These are phyloP conservation scores for Lamprologus ornatipinnis DNA, from an alignment of 2,113 vertebrate species.

Conservation along the genomic window DNA sequence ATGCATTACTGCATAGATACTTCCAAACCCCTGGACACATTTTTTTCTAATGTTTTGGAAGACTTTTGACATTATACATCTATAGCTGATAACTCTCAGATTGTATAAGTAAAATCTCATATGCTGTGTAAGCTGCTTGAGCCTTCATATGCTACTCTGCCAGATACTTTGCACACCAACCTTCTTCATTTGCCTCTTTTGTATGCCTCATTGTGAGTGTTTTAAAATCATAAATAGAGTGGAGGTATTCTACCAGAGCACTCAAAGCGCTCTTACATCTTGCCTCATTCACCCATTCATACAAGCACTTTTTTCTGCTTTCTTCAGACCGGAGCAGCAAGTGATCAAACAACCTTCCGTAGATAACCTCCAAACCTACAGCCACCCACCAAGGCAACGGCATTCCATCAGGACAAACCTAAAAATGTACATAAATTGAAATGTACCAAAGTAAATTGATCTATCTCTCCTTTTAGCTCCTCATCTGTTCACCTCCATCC, in stretches of 20 bases:
- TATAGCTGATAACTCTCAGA: background rate
- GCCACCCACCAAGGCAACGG: background rate
- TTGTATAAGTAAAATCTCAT: background rate
- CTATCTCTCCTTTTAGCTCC: background rate
- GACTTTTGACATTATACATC: background rate
- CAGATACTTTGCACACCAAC: background rate
- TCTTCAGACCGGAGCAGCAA: background rate
- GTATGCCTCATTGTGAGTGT: background rate
- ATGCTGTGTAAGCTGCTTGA: background rate
- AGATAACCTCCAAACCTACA: background rate
- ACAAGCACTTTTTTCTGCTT: background rate
- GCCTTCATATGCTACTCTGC: background rate
- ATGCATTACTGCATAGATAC: background rate
- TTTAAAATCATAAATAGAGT: background rate
- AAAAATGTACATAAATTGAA: background rate
- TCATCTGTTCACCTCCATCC: background rate
- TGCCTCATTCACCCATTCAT: background rate
- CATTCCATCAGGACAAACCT: background rate
- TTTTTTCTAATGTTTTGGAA: background rate
- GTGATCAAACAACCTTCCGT: background rate
- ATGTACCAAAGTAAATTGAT: background rate
- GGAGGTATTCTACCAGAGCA: background rate
- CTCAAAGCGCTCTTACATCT: background rate
- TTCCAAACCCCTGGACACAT: background rate
- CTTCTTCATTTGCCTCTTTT: background rate